Percentiles rank a stretch among this genome's conserved stretches.
Conservation (phyloP, 2,797 vertebrate genomes). For the Gouania willdenowi region DNA sequence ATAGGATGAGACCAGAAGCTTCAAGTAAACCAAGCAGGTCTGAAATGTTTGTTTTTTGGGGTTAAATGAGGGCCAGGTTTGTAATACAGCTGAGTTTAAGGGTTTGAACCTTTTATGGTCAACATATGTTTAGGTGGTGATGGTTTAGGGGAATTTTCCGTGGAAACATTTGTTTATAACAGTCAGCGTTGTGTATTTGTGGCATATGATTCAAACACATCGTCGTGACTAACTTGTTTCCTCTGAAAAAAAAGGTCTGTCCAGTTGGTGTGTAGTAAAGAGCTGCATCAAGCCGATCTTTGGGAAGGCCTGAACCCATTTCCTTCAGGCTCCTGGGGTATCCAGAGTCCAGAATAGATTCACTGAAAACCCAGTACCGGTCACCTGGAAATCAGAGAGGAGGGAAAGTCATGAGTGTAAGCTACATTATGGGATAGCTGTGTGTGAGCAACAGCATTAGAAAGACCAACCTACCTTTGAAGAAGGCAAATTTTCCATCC, state of each 20-base stretch:
- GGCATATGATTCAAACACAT: neutral
- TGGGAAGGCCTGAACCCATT: conserved; percentile 85
- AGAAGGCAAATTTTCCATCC: conserved; percentile 90
- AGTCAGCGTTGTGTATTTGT: neutral
- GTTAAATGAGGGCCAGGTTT: conserved; percentile 14
- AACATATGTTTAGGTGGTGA: conserved; percentile 6
- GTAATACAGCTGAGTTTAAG: conserved; percentile 7
- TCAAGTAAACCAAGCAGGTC: too few relatives aligned
- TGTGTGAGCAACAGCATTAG: too few relatives aligned
- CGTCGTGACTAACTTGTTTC: conserved; percentile 78
- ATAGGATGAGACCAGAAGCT: too few relatives aligned
- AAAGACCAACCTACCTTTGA: conserved; percentile 83
- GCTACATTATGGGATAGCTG: neutral
- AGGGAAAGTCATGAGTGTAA: neutral
- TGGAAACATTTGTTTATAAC: conserved; percentile 5
- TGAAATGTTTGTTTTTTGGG: conserved; percentile 6
- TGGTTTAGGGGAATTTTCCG: conserved; percentile 13
- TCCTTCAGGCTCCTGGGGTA: conserved; percentile 83
- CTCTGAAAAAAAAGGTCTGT: conserved; percentile 88
- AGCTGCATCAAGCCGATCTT: conserved; percentile 84
- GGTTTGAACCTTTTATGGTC: conserved; percentile 21
- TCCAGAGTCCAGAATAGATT: conserved; percentile 79
- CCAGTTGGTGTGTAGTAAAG: conserved; percentile 86
- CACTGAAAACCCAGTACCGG: conserved; percentile 86
- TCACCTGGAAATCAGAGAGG: conserved; percentile 70